Evolutionary conservation across 2,797 vertebrate genomes (phyloP).

Genomic region (Anolis apletophallus): DNA sequence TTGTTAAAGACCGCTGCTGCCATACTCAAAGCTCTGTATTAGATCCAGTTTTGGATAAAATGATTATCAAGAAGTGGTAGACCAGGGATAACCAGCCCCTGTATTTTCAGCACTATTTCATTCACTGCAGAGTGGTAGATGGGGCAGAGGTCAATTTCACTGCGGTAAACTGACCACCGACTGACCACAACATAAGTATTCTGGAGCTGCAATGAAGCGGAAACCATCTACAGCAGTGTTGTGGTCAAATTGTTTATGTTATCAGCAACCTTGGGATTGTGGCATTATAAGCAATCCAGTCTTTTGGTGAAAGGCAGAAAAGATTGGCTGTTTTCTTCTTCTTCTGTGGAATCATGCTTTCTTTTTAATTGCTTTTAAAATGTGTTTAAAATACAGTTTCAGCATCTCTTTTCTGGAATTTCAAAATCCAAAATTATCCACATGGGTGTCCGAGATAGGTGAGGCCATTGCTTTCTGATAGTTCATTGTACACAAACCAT

Average conservation of each 20-base stretch:
- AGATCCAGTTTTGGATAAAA: neutral
- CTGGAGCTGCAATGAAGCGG: neutral
- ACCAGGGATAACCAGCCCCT: neutral
- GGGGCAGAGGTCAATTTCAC: neutral
- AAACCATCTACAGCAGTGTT: neutral
- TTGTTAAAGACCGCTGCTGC: slow-evolving; percentile 13
- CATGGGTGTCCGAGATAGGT: too few relatives aligned
- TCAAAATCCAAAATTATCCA: too few relatives aligned
- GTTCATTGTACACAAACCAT: too few relatives aligned
- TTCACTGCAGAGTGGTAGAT: neutral
- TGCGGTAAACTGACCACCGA: neutral
- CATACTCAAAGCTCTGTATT: slow-evolving; percentile 5
- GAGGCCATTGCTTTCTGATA: too few relatives aligned
- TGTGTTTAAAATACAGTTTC: too few relatives aligned
- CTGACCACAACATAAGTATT: neutral
- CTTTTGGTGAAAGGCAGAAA: neutral
- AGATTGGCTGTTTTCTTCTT: neutral
- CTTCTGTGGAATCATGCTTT: too few relatives aligned
- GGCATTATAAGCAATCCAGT: neutral
- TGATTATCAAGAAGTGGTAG: neutral
- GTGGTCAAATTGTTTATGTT: neutral
- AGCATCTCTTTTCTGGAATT: too few relatives aligned
- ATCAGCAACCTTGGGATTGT: neutral
- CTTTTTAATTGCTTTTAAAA: too few relatives aligned
- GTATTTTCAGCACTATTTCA: neutral